Evolutionary conservation across 2,888 invertebrate genomes (phyloP), one percentile per base, ranked within the genome.

Genomic region (Tetragnatha montana): DNA sequence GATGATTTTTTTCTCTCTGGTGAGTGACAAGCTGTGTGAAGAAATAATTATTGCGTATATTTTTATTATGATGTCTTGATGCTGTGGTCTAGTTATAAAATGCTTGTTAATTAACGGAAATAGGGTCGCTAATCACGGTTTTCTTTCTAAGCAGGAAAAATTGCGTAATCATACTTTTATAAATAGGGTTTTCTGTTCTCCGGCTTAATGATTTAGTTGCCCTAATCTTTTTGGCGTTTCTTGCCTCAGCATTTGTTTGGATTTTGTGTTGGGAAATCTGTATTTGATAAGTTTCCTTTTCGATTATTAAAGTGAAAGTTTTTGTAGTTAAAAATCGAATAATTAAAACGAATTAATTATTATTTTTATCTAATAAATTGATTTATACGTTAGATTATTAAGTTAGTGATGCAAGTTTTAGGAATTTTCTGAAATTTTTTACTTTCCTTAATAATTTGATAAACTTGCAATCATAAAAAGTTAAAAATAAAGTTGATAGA

Each of bases 71-170:
- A 73, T 60, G 68, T 21, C 22, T 73, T 68, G 60, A 74, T 81
- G 71, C 49, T 12, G 69, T 51, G 50, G 35, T 78, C 50, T 19
- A 50, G 76, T 81, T 76, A 87, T 87, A 76, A 82, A 82, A 80
- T 81, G 76, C 19, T 51, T 73, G 87, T 76, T 87, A 87, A 87
- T 87, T 87, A 87, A 69, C 22, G 21, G 60, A 60, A 60, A 60
- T 12, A 60, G 60, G 60, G 10, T 14, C 60, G 60, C 60, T 60
- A 60, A 60, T 60, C 60, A 60, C 60, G 17, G 60, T 60, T 60
- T 60, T 60, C 60, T 60, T 60, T 60, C 60, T 8, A 17, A 60
- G 35, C 10, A 17, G 60, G 60, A 10, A 60, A 60, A 60, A 60
- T 60, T 7, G 60, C 12, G 60, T 60, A 60, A 60, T 60, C 60